Base-by-base conservation (phyloP, 2,113 vertebrate species). In the Ailuropoda melanoleuca region DNA sequence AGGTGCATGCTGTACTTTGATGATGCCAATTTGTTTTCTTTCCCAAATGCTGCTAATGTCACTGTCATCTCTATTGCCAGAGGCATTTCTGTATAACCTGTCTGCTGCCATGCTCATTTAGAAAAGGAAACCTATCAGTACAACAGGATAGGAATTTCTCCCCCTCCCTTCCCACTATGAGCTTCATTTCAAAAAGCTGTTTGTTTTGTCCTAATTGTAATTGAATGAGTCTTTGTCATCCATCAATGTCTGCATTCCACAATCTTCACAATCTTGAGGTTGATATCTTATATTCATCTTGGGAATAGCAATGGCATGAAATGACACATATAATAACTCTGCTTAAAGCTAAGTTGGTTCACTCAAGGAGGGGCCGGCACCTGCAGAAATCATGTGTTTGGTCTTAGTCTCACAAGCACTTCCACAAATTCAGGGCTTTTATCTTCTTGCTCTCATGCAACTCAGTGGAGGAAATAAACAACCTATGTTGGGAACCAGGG, bases 161-260 rank as follows among this genome's bases (percentile, higher is more conserved):
- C n/a, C 15, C 24, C 12, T 23, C 75, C n/a, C 23, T 90, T 75
- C n/a, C 56, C 24, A n/a, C 50, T 89, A 29, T 1, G 31, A 74
- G 84, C 37, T 89, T 97, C 96, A 90, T 78, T 97, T 98, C 98
- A 93, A 97, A 93, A 96, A 68, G 26, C n/a, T 97, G 83, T 97
- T 97, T 98, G 96, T 37, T 98, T 98, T 97, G 95, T 95, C 94
- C 74, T 97, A 66, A 91, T 97, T 98, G 95, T 97, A 98, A 98
- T 96, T 81, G 55, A 98, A 97, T 17, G 43, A 97, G 90, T 68
- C 78, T 97, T 96, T 97, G 95, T 75, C 96, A 98, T 98, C 98
- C 97, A 80, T 98, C 97, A 96, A 80, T 74, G 88, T 96, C 96
- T 81, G 34, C 43, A 48, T 96, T 97, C 92, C 80, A 95, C 83